phyloP scores from a whole-genome alignment of 1,140 invertebrate species.

The Aphidius gifuensis region DNA sequence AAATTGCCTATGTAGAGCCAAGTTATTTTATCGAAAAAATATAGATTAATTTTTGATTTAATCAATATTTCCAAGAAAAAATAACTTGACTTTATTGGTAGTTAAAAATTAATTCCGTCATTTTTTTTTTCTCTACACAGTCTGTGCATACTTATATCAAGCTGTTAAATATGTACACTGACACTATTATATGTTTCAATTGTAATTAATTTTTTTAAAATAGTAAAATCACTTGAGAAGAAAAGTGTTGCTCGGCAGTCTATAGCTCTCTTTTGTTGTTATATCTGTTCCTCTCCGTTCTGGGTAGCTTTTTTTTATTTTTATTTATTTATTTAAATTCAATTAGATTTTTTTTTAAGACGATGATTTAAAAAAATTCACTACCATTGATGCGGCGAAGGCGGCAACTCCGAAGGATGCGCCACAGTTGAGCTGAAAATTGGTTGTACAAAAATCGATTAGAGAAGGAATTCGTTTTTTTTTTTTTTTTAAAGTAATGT shows the following conservation, averaged over 20 bases:
- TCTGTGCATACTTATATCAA: too few relatives aligned
- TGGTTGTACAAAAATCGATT: slow-evolving; percentile 29
- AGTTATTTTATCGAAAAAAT: too few relatives aligned
- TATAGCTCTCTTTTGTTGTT: slow-evolving; percentile 48
- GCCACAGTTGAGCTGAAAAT: slow-evolving; percentile 92
- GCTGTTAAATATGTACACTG: too few relatives aligned
- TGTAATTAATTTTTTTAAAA: neutral
- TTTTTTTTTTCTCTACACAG: too few relatives aligned
- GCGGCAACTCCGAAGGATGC: slow-evolving; percentile 93
- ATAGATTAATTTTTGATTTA: too few relatives aligned
- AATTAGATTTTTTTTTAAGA: neutral
- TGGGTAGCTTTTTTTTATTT: neutral
- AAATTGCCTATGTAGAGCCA: too few relatives aligned
- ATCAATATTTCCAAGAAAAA: too few relatives aligned
- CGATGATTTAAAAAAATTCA: slow-evolving; percentile 42
- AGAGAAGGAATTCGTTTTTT: slow-evolving; percentile 22
- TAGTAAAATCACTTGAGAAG: slow-evolving; percentile 5
- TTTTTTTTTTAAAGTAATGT: neutral
- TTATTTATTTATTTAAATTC: neutral
- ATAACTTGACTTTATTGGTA: too few relatives aligned
- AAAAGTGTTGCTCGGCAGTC: slow-evolving; percentile 49
- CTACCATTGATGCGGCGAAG: slow-evolving; percentile 97
- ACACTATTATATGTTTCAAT: too few relatives aligned
- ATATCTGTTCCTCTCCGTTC: neutral
- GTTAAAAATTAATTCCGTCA: too few relatives aligned